phyloP scores from a whole-genome alignment of 2,888 invertebrate species.

The Toxonevra muliebris region DNA sequence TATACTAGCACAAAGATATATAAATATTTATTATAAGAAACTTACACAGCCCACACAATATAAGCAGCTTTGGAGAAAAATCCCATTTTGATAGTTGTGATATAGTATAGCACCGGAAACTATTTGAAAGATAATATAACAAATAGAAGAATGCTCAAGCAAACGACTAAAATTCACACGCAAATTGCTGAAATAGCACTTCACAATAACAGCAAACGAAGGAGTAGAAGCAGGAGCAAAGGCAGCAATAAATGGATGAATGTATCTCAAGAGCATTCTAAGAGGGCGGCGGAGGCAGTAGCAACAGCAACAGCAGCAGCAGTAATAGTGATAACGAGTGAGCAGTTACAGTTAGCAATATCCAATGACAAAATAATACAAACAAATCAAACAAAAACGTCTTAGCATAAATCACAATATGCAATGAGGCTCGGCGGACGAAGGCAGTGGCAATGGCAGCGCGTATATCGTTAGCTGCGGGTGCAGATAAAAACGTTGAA shows the following conservation, averaged over 20 bases:
- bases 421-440: no score
- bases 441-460: no score
- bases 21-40: slow-evolving; percentile 48
- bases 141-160: slow-evolving; percentile 22
- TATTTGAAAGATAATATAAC: neutral
- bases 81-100: slow-evolving; percentile 69
- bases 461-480: no score
- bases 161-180: neutral
- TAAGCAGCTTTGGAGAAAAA: slow-evolving; percentile 81
- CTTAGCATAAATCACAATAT: no score
- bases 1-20: neutral
- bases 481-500: no score
- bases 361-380: no score
- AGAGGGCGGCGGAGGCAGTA: neutral
- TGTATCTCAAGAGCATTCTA: slow-evolving; percentile 35
- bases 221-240: neutral
- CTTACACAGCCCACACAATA: slow-evolving; percentile 84
- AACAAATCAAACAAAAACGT: no score
- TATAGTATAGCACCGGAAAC: neutral
- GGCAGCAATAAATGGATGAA: neutral
- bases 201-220: slow-evolving; percentile 1
- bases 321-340: neutral
- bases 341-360: no score
- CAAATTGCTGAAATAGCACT: slow-evolving; percentile 5
- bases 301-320: neutral